Evolutionary conservation across 2,113 vertebrate species (phyloP), one percentile per base, ranked within the genome.

Genomic region (Cepphus grylle): DNA sequence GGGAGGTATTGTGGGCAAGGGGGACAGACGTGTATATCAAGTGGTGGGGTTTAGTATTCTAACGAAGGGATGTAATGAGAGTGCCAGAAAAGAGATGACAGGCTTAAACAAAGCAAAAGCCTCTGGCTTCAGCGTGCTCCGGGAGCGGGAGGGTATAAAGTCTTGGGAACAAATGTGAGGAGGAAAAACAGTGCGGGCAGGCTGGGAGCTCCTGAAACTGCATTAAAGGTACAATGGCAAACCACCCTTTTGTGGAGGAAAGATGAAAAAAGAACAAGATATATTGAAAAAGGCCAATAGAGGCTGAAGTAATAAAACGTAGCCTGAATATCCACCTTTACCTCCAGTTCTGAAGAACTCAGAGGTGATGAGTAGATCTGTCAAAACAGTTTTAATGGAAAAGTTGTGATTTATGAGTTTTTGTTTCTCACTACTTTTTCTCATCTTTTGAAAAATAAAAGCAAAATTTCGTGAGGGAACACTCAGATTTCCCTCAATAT

Each of bases 271-370:
- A 86, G 88, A 86, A 34, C 86, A 55, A 71, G 83, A 92, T 91
- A 50, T 89, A 94, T 91, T 91, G 80, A 2, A 95, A 88, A 78
- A 67, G 72, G 81, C 93, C 77, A 45, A 52, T 2, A 59, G 93
- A 88, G 88, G 88, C 92, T 92, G 55, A 78, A 96, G 94, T 81
- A 91, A 97, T 96, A 95, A 96, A 95, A 93, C 66, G 83, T 66
- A 81, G 69, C 80, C 86, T 63, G 86, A 93, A 96, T 81, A 92
- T 84, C 91, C 81, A 95, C 94, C 94, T 95, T 91, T 89, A 78
- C 91, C 83, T 95, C 55, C 80, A 8, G 58, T 84, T 94, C 80
- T 67, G 50, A 55, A 25, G 47, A 84, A 52, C 83, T 78, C 7
- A 1, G 53, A 52, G 73, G 86, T 92, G 89, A 95, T 94, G 93